Percentiles rank a stretch among this genome's conserved stretches.
phyloP scores from a whole-genome alignment of 2,113 vertebrate genomes.

The Podiceps cristatus region DNA sequence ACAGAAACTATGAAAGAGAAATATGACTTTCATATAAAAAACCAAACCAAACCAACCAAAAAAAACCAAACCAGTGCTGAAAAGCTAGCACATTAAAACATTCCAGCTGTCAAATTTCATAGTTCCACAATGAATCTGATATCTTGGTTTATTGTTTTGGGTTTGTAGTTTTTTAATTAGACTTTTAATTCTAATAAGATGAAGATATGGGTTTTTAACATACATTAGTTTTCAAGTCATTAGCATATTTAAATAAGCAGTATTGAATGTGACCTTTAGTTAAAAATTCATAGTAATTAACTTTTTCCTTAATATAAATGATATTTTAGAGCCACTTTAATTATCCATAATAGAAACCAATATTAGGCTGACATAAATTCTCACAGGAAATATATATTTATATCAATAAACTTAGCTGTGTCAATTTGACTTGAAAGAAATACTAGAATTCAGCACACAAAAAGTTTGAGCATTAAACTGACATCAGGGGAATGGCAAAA shows the following conservation, averaged over 20 bases:
- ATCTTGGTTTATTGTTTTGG: neutral
- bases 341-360: neutral
- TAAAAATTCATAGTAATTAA: constrained; percentile 41
- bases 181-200: neutral
- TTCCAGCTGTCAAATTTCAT: neutral
- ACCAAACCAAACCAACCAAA: neutral
- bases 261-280: neutral
- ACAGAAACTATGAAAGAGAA: neutral
- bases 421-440: neutral
- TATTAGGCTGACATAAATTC: neutral
- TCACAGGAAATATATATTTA: neutral
- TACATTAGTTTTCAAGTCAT: constrained; percentile 4
- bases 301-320: neutral
- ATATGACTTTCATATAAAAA: neutral
- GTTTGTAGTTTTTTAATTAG: constrained; percentile 6
- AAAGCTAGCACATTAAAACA: neutral
- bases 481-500: neutral
- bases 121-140: neutral
- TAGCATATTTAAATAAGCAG: constrained; percentile 19
- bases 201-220: neutral
- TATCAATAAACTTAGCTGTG: neutral
- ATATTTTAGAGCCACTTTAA: neutral
- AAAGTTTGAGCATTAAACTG: neutral
- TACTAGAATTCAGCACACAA: neutral
- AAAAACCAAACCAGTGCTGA: neutral